Evolutionary conservation across 2,797 vertebrate genomes (phyloP).

Genomic region (Dallia pectoralis): DNA sequence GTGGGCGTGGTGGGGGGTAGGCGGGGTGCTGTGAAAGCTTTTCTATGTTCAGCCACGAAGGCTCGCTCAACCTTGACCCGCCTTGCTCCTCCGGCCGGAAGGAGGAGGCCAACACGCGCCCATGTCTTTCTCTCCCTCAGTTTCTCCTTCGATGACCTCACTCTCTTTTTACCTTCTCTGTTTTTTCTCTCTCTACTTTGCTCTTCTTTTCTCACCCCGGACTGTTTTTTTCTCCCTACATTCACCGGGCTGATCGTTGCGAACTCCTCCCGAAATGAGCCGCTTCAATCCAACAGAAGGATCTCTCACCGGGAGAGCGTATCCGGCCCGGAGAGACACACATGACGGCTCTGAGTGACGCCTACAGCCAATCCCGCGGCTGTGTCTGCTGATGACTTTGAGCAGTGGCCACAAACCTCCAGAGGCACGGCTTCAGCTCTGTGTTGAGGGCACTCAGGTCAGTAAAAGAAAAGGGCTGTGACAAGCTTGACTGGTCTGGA

Average conservation of each 20-base stretch:
- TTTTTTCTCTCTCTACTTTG: not conserved
- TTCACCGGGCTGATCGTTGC: too few species aligned
- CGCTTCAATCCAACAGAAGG: too few species aligned
- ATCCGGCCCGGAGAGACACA: too few species aligned
- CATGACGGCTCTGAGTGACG: not conserved
- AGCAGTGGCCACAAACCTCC: not conserved
- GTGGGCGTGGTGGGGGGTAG: conserved; percentile 46
- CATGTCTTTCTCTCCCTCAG: conserved; percentile 29
- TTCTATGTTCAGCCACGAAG: conserved; percentile 72
- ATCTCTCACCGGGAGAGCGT: too few species aligned
- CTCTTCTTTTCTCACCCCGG: not conserved
- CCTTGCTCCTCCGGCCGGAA: conserved; percentile 54
- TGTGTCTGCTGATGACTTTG: not conserved
- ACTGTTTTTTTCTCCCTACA: too few species aligned
- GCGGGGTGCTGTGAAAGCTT: conserved; percentile 73
- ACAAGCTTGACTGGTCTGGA: conserved; percentile 29
- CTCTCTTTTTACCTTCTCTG: conserved; percentile 4
- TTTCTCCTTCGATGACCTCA: conserved; percentile 4
- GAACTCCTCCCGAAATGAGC: too few species aligned
- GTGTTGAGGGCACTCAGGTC: conserved; percentile 19
- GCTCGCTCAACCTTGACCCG: conserved; percentile 46
- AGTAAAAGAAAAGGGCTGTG: conserved; percentile 48
- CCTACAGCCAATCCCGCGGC: not conserved
- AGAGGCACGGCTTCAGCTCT: conserved; percentile 5
- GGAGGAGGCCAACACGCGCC: conserved; percentile 38